These are phyloP conservation scores for Ancistrus triradiatus DNA, from an alignment of 2,113 vertebrate species.

Conservation along the genomic window DNA sequence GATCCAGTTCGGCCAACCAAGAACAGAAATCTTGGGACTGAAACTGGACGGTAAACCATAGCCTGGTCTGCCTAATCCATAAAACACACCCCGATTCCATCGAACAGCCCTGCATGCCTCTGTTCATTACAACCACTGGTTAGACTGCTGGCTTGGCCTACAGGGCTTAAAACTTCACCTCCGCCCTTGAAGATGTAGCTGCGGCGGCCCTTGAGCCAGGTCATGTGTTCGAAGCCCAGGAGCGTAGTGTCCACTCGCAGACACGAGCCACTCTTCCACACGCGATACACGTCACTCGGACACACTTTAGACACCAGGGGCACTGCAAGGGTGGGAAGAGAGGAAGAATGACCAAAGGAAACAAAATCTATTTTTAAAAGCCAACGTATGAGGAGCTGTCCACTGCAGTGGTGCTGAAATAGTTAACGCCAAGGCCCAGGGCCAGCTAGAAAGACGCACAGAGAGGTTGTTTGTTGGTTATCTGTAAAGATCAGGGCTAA, in stretches of 20 bases:
- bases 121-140: no score
- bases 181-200: constrained; percentile 94
- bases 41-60: no score
- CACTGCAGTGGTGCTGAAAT: constrained; percentile 59
- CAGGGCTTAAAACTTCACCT: no score
- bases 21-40: no score
- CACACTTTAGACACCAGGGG: constrained; percentile 93
- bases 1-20: no score
- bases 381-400: constrained; percentile 57
- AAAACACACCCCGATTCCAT: no score
- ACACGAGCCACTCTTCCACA: constrained; percentile 92
- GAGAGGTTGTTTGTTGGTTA: not conserved
- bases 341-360: not conserved
- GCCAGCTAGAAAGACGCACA: not conserved
- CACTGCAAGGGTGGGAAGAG: constrained; percentile 61
- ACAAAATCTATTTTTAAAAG: not conserved
- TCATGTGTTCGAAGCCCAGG: constrained; percentile 94
- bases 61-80: no score
- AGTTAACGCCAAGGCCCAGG: not conserved
- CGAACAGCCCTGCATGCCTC: no score
- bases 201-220: constrained; percentile 89
- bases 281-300: constrained; percentile 89
- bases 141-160: no score
- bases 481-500: not conserved
- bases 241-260: constrained; percentile 90